phyloP scores from a whole-genome alignment of 2,113 vertebrate genomes.

The Litocranius walleri region DNA sequence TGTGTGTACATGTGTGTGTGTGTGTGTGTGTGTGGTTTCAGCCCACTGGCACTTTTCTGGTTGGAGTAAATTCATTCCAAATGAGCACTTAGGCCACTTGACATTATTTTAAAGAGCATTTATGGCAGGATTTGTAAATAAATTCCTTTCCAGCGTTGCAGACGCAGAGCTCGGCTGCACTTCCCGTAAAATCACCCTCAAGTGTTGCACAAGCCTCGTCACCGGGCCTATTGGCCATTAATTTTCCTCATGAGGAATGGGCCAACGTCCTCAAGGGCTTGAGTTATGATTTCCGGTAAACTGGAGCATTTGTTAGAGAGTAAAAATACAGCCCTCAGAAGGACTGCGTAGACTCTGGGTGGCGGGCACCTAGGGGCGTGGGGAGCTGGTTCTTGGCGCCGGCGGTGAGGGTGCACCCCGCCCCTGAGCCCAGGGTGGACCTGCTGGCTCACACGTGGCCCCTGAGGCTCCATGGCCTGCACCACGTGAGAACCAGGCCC shows the following conservation, averaged over 20 bases:
- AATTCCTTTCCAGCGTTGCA: not conserved
- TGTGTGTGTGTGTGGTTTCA: not conserved
- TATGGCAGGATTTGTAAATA: not conserved
- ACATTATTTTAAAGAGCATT: not conserved
- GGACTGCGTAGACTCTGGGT: not conserved
- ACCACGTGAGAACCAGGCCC: accelerated
- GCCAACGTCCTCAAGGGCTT: not conserved
- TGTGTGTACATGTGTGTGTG: accelerated
- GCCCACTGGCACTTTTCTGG: not conserved
- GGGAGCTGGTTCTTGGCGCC: accelerated
- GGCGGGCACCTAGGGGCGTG: accelerated
- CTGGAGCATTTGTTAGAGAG: not conserved
- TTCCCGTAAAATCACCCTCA: not conserved
- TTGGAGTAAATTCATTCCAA: not conserved
- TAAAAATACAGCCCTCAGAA: not conserved
- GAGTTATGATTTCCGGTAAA: not conserved
- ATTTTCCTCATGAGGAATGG: not conserved
- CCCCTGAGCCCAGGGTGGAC: not conserved
- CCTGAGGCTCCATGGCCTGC: accelerated
- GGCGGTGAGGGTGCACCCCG: accelerated
- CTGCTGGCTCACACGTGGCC: accelerated
- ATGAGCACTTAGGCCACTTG: not conserved
- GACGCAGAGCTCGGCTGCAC: accelerated
- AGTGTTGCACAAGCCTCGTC: not conserved
- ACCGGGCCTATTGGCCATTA: not conserved